Evolutionary conservation across 2,888 invertebrate species (phyloP), one percentile per base, ranked within the genome.

Genomic region (Drosophila acutilabella): DNA sequence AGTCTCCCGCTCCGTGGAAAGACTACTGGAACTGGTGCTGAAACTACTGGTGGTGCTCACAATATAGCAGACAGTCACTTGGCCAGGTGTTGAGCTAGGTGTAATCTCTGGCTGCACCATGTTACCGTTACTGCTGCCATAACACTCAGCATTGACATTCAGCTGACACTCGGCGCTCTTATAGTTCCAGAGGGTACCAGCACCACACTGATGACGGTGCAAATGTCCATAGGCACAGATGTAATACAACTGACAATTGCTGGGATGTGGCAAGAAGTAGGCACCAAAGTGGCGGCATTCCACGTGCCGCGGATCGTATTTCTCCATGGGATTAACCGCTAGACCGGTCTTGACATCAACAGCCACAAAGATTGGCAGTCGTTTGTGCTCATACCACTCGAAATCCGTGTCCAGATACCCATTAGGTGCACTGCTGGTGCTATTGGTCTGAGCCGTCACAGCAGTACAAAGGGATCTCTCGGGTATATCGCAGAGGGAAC

Each of bases 241-340:
- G 42, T 87, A 91, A 70, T 91, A 92, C 36, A 78, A 57, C 40
- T 83, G 84, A 50, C 92, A 92, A 13, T 79, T 78, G 2, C 36
- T 73, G 2, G 92, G 92, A 83, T 92, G 91, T 4, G 92, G 92
- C 51, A 92, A 50, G 64, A 92, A 92, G 64, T 92, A 92, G 13
- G 91, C 87, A 0, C 91, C 92, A 57, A 88, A 89, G 57, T 92
- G 91, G 3, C 88, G 76, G 42, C 92, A 92, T 14, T 82, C 85
- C 2, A 92, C 71, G 11, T 87, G 69, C 11, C 71, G 26, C 0
- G 91, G 83, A 65, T 91, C 85, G 68, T 90, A 92, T 13, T 75
- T 85, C 0, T 65, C 69, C 87, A 92, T 78, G 16, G 86, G 88
- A 71, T 85, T 81, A 0, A 89, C 73, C 3, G 78, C 52, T 23